Evolutionary conservation across 2,888 invertebrate genomes (phyloP).

Genomic region (Stenodema calcarata): DNA sequence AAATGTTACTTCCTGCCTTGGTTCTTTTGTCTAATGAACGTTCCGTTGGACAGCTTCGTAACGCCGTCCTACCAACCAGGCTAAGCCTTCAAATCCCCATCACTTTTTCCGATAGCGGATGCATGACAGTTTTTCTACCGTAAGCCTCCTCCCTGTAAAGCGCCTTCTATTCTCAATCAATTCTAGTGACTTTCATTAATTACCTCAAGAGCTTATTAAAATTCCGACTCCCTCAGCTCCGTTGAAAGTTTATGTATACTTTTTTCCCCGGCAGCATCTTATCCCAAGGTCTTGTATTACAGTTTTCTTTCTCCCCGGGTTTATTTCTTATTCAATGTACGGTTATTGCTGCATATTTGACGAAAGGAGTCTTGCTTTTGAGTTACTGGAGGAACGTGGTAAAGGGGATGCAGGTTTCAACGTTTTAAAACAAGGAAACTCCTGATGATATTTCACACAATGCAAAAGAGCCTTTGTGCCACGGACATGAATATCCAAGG

Average conservation of each 20-base stretch:
- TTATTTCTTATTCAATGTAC: neutral
- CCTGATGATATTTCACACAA: neutral
- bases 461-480: neutral
- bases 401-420: neutral
- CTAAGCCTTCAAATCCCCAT: no score
- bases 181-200: neutral
- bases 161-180: neutral
- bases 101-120: neutral
- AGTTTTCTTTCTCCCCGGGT: neutral
- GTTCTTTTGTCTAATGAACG: no score
- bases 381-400: neutral
- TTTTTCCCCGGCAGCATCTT: no score
- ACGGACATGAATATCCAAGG: neutral
- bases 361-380: neutral
- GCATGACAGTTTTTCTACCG: neutral
- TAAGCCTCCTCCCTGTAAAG: neutral
- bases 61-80: no score
- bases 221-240: neutral
- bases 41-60: no score
- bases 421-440: neutral
- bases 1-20: no score
- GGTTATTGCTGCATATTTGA: neutral
- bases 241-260: no score
- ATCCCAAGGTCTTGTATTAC: no score
- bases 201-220: conserved; percentile 5